phyloP scores from a whole-genome alignment of 1,140 invertebrate species.

The Euwallacea similis region DNA sequence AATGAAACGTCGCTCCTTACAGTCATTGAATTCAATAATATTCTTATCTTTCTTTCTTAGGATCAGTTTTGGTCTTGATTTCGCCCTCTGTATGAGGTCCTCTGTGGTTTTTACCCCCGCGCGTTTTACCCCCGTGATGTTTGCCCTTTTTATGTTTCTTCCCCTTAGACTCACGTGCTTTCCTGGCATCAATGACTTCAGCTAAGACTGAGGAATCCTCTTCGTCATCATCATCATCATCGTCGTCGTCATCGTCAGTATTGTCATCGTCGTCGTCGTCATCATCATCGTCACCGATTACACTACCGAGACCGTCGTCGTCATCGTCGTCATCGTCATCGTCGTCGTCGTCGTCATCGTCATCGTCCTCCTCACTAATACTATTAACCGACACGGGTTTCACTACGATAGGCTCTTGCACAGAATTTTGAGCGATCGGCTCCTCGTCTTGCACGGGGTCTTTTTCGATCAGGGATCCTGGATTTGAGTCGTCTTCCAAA shows the following conservation, averaged over 20 bases:
- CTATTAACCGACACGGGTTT: constrained; percentile 47
- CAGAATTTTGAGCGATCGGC: constrained; percentile 47
- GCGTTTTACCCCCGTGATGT: constrained; percentile 50
- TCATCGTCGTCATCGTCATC: constrained; percentile 58
- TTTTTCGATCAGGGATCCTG: constrained; percentile 49
- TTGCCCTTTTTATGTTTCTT: constrained; percentile 60
- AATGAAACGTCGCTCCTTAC: no score
- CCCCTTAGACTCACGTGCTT: constrained; percentile 77
- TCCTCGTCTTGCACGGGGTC: constrained; percentile 48
- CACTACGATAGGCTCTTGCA: constrained; percentile 45
- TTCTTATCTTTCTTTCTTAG: constrained; percentile 35
- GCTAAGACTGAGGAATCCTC: constrained; percentile 71
- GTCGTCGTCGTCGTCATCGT: constrained; percentile 62
- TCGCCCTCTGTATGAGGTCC: constrained; percentile 12
- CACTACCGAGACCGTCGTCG: constrained; percentile 73
- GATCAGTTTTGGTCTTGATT: constrained; percentile 18
- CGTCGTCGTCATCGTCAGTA: constrained; percentile 66
- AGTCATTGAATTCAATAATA: no score
- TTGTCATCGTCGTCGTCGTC: constrained; percentile 60
- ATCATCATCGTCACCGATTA: constrained; percentile 59
- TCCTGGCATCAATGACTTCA: constrained; percentile 67
- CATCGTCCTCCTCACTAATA: constrained; percentile 59
- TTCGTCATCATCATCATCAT: constrained; percentile 75
- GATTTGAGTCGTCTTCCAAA: constrained; percentile 39
- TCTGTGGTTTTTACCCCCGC: constrained; percentile 10